A percentile compares a stretch with the other conserved stretches of the same genome.
phyloP scores from a whole-genome alignment of 2,113 vertebrate species.

The Arothron firmamentum region DNA sequence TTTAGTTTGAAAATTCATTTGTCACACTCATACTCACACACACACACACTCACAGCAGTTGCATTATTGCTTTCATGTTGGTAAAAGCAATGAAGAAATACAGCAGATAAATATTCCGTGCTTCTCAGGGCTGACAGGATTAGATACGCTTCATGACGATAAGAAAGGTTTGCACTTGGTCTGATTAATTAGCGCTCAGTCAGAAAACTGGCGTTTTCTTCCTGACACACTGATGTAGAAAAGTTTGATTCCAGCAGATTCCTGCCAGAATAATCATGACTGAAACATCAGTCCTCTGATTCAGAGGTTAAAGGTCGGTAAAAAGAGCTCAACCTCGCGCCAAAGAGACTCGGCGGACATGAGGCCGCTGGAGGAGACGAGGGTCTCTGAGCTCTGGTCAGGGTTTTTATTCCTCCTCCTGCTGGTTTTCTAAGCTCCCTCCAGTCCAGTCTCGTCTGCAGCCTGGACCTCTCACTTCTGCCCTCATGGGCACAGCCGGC shows the following conservation, averaged over 20 bases:
- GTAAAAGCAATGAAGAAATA: conserved; percentile 24
- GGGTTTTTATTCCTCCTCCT: background rate
- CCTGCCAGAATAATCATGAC: no score
- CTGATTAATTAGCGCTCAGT: no score
- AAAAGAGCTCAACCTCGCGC: no score
- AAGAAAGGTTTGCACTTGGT: background rate
- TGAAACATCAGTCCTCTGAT: no score
- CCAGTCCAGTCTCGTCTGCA: conserved; percentile 12
- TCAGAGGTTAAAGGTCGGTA: no score
- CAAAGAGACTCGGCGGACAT: no score
- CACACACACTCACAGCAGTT: background rate
- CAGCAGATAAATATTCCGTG: conserved; percentile 14
- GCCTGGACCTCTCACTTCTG: conserved; percentile 31
- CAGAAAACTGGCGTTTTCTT: no score
- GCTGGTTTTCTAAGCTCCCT: conserved; percentile 6
- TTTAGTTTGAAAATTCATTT: conserved; percentile 25
- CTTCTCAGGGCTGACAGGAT: conserved; percentile 6
- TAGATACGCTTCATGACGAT: conserved; percentile 1
- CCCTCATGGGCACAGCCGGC: conserved; percentile 12
- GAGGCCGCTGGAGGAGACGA: no score
- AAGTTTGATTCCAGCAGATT: no score
- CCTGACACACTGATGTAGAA: no score
- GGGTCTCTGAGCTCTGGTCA: background rate
- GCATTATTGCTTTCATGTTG: conserved; percentile 14
- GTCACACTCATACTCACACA: conserved; percentile 10